phyloP scores from a whole-genome alignment of 2,888 invertebrate species.

The Rotaria sp. region DNA sequence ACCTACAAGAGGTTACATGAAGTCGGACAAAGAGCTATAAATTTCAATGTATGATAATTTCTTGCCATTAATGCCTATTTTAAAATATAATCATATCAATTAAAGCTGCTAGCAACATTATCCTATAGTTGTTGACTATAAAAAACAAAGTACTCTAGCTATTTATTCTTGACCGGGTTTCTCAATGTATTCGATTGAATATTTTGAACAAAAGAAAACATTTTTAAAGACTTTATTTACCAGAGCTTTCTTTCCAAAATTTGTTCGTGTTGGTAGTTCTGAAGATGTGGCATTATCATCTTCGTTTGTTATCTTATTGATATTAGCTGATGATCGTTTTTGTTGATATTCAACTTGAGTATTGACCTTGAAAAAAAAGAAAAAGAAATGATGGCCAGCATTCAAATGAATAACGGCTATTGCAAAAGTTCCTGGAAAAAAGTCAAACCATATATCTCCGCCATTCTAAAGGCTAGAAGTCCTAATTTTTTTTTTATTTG shows the following conservation, averaged over 20 bases:
- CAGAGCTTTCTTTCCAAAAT: not conserved
- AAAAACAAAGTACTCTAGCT: too few relatives aligned
- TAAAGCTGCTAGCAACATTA: not conserved
- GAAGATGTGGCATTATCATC: not conserved
- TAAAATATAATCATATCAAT: slow-evolving; percentile 30
- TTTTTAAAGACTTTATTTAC: not conserved
- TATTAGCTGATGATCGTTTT: not conserved
- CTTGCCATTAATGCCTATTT: slow-evolving; percentile 78
- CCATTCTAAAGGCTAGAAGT: too few relatives aligned
- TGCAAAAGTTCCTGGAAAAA: too few relatives aligned
- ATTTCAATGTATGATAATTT: slow-evolving; percentile 96
- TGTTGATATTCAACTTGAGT: not conserved
- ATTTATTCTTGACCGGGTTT: too few relatives aligned
- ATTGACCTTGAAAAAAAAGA: not conserved
- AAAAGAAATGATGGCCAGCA: not conserved
- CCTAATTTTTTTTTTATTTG: too few relatives aligned
- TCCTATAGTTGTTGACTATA: too few relatives aligned
- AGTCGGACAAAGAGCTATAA: slow-evolving; percentile 84
- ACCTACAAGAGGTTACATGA: slow-evolving; percentile 58
- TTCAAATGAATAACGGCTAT: not conserved
- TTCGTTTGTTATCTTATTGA: not conserved
- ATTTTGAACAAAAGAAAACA: too few relatives aligned
- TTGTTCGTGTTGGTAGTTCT: not conserved
- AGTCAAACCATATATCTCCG: too few relatives aligned
- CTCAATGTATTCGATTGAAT: too few relatives aligned